Conservation (phyloP, 2,888 invertebrate species). For the Sminthurides aquaticus region DNA sequence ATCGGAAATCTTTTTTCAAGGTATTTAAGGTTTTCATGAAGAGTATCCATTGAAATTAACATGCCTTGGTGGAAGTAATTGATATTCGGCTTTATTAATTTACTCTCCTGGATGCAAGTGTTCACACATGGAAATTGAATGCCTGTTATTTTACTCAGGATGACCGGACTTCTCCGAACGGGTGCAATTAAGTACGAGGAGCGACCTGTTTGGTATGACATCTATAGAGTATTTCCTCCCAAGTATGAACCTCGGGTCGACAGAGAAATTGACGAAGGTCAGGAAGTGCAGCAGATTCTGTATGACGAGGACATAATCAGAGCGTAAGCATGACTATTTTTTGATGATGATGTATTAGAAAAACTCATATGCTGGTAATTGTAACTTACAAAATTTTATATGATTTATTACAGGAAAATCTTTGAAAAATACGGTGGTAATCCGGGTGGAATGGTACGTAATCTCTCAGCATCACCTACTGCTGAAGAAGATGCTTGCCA, state of each 20-base stretch:
- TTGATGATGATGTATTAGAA: not conserved
- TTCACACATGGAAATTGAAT: too few relatives aligned
- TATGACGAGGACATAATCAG: constrained; percentile 75
- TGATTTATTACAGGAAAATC: constrained; percentile 46
- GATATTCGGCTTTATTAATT: too few relatives aligned
- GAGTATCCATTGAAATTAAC: not conserved
- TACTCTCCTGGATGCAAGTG: too few relatives aligned
- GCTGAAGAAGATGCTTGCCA: constrained; percentile 28
- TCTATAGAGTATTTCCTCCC: constrained; percentile 87
- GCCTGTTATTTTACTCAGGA: too few relatives aligned
- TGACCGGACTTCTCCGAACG: not conserved
- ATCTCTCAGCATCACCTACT: constrained; percentile 22
- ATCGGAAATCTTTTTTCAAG: constrained; percentile 43
- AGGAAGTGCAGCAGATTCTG: constrained; percentile 62
- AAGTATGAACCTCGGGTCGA: constrained; percentile 70
- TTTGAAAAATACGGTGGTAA: constrained; percentile 44
- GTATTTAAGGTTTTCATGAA: constrained; percentile 20
- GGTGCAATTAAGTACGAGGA: not conserved
- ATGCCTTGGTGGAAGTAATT: not conserved
- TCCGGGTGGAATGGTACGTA: constrained; percentile 29
- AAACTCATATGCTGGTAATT: not conserved
- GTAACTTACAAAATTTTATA: not conserved
- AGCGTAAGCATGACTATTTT: constrained; percentile 60
- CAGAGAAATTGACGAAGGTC: constrained; percentile 53
- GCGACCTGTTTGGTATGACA: constrained; percentile 71